phyloP scores from a whole-genome alignment of 2,888 invertebrate genomes.

The Idaea dimidiata region DNA sequence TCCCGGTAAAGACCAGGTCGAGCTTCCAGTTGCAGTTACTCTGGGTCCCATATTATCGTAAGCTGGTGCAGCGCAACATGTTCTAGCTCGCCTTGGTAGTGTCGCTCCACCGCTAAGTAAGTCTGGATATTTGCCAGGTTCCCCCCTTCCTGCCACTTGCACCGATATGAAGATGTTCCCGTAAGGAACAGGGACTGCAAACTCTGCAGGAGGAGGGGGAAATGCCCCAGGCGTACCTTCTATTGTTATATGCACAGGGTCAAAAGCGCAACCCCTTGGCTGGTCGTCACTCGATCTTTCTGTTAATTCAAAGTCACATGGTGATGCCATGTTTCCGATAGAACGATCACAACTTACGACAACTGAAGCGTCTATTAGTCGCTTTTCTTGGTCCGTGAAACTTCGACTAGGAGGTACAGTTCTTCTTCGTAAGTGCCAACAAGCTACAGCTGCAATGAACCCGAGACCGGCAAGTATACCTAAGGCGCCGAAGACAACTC shows the following conservation, averaged over 20 bases:
- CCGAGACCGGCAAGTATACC: slow-evolving; percentile 86
- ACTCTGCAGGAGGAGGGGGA: slow-evolving; percentile 77
- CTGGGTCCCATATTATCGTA: slow-evolving; percentile 96
- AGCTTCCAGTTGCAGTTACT: slow-evolving; percentile 92
- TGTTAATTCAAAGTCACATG: slow-evolving; percentile 75
- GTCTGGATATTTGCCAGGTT: slow-evolving; percentile 85
- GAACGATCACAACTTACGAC: slow-evolving; percentile 83
- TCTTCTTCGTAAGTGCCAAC: slow-evolving; percentile 85
- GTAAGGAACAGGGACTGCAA: slow-evolving; percentile 77
- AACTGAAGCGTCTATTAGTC: slow-evolving; percentile 89
- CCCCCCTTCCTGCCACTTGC: slow-evolving; percentile 83
- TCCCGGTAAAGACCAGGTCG: slow-evolving; percentile 90
- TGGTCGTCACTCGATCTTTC: slow-evolving; percentile 69
- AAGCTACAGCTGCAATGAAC: slow-evolving; percentile 74
- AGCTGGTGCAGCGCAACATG: slow-evolving; percentile 82
- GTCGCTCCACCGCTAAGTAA: slow-evolving; percentile 80
- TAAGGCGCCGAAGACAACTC: slow-evolving; percentile 87
- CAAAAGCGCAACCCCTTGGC: slow-evolving; percentile 72
- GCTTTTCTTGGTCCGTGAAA: slow-evolving; percentile 93
- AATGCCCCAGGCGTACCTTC: slow-evolving; percentile 77
- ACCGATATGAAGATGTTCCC: slow-evolving; percentile 94
- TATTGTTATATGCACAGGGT: slow-evolving; percentile 83
- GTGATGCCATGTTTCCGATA: slow-evolving; percentile 83
- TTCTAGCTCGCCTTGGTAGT: slow-evolving; percentile 72
- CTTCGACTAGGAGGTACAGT: slow-evolving; percentile 85